phyloP scores from a whole-genome alignment of 2,113 vertebrate genomes.

The Silurus meridionalis region DNA sequence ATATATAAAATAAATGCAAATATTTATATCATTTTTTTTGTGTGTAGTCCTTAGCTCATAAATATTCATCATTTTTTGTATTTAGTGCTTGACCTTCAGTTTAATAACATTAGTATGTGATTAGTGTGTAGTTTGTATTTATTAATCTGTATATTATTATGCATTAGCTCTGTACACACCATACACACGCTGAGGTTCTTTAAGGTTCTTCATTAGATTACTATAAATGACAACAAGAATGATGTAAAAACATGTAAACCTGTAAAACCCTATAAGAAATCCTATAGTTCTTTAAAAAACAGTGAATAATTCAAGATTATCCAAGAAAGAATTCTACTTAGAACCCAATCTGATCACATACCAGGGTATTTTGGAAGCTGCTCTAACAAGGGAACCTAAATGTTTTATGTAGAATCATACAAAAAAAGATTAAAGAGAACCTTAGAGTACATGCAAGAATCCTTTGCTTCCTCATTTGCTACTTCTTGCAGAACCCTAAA shows the following conservation, averaged over 20 bases:
- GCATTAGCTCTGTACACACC: too few species aligned
- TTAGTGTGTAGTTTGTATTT: too few species aligned
- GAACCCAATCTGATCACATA: not conserved
- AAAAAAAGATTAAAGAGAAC: not conserved
- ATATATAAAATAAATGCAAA: too few species aligned
- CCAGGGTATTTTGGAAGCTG: not conserved
- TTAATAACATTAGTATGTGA: too few species aligned
- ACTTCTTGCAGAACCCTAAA: not conserved
- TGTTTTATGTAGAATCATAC: not conserved
- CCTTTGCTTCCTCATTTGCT: not conserved
- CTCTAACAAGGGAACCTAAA: not conserved
- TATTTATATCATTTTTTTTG: not conserved
- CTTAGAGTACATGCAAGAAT: too few species aligned
- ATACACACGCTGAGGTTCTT: too few species aligned
- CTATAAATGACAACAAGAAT: too few species aligned
- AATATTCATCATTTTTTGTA: not conserved
- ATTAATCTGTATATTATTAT: too few species aligned
- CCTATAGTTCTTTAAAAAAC: not conserved
- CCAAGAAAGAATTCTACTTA: not conserved
- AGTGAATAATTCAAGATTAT: not conserved
- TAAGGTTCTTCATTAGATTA: too few species aligned
- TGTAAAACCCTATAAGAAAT: not conserved
- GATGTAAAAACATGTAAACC: too few species aligned
- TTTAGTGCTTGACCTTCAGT: too few species aligned
- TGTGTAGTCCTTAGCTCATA: not conserved